A percentile compares a stretch with the other conserved stretches of the same genome.
These are phyloP conservation scores for Diadumene lineata DNA, from an alignment of 92 coral and sea anemone genomes.

Conservation along the genomic window DNA sequence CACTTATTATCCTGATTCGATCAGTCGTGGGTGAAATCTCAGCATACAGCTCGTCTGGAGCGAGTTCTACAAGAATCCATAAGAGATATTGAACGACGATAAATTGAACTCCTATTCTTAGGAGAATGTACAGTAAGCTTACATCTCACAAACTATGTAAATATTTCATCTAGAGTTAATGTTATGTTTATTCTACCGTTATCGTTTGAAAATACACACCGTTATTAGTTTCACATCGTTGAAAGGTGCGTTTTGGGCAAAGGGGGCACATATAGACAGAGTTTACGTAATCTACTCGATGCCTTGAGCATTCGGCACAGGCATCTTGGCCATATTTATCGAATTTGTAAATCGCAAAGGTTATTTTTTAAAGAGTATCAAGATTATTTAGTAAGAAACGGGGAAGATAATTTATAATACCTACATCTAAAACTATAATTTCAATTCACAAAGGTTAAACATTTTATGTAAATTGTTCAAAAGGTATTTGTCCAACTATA, in stretches of 20 bases:
- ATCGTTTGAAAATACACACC: background rate
- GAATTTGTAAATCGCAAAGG: constrained; percentile 36
- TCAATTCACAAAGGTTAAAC: no score
- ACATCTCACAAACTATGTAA: constrained; percentile 10
- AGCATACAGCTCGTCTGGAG: no score
- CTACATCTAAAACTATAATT: no score
- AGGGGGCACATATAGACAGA: background rate
- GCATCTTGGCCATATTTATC: constrained; percentile 15
- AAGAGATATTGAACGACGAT: background rate
- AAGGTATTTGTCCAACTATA: background rate
- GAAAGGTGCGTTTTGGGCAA: background rate
- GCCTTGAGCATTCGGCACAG: background rate
- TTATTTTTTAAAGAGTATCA: constrained; percentile 27
- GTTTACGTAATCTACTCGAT: background rate
- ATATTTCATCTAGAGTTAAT: constrained; percentile 9
- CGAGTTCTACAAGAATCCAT: background rate
- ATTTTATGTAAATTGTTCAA: background rate
- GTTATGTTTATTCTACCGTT: background rate
- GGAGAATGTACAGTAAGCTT: background rate
- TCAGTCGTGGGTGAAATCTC: no score
- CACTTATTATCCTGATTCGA: no score
- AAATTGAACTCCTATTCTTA: background rate
- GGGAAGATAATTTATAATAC: background rate
- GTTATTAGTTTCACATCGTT: background rate
- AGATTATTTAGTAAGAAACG: constrained; percentile 11